Evolutionary conservation across 2,888 invertebrate species (phyloP).

Genomic region (Drosophila mercatorum): DNA sequence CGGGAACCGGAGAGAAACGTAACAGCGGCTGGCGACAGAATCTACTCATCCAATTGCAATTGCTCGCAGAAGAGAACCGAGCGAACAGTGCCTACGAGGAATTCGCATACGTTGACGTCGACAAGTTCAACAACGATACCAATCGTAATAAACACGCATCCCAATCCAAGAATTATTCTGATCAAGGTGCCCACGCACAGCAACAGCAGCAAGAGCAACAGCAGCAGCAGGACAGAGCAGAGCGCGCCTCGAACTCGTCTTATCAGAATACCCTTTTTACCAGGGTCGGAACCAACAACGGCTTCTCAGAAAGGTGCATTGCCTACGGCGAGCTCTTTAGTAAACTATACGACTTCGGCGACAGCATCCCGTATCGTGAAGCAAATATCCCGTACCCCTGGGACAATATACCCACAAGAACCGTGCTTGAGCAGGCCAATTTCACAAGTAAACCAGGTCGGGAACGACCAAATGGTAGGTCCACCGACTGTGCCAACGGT

Average conservation of each 20-base stretch:
- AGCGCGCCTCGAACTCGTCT: conserved; percentile 69
- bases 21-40: conserved; percentile 45
- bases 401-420: conserved; percentile 55
- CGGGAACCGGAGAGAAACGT: conserved; percentile 11
- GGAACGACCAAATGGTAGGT: conserved; percentile 47
- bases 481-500: conserved; percentile 45
- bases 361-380: conserved; percentile 62
- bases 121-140: conserved; percentile 57
- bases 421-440: conserved; percentile 28
- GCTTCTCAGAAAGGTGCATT: conserved; percentile 68
- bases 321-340: conserved; percentile 57
- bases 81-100: conserved; percentile 56
- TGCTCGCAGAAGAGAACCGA: conserved; percentile 66
- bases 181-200: conserved; percentile 59
- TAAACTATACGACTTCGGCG: conserved; percentile 57
- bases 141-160: conserved; percentile 63
- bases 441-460: conserved; percentile 41
- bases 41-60: conserved; percentile 53
- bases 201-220: conserved; percentile 33
- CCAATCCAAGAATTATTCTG: conserved; percentile 68
- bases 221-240: conserved; percentile 62
- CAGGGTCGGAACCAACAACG: conserved; percentile 74
- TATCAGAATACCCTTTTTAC: conserved; percentile 82
- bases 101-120: conserved; percentile 39
- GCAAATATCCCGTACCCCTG: conserved; percentile 37